These are phyloP conservation scores for Gandaritis pyraliata DNA, from an alignment of 2,888 invertebrate genomes.

Conservation along the genomic window DNA sequence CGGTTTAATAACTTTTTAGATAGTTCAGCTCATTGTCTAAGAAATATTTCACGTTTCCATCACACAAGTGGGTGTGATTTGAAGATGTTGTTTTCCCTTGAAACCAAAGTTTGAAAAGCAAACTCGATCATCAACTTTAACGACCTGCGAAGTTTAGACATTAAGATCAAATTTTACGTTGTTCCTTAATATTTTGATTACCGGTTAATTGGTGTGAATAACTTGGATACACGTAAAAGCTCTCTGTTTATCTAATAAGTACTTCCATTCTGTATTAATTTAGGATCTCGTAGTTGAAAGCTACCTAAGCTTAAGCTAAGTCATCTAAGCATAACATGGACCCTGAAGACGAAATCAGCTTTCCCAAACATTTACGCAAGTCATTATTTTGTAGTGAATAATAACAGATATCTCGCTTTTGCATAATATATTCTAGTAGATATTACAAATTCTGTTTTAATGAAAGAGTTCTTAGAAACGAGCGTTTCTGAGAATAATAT, in stretches of 20 bases:
- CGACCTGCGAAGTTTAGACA: constrained; percentile 61
- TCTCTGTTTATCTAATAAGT: constrained; percentile 27
- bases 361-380: too few relatives aligned
- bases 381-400: too few relatives aligned
- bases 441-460: too few relatives aligned
- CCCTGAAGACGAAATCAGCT: too few relatives aligned
- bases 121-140: constrained; percentile 71
- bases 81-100: constrained; percentile 65
- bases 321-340: too few relatives aligned
- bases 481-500: constrained; percentile 73
- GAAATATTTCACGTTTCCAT: constrained; percentile 1
- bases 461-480: constrained; percentile 1
- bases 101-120: constrained; percentile 58
- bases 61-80: constrained; percentile 43
- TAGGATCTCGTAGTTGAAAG: background rate
- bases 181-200: constrained; percentile 53
- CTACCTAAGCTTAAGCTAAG: too few relatives aligned
- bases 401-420: too few relatives aligned
- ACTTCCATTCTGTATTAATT: constrained; percentile 7
- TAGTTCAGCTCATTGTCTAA: background rate
- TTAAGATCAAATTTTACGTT: constrained; percentile 58
- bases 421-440: too few relatives aligned
- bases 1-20: background rate
- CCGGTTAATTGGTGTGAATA: constrained; percentile 44
- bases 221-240: constrained; percentile 35